phyloP scores from a whole-genome alignment of 2,113 vertebrate genomes.

The Coreoperca whiteheadi region DNA sequence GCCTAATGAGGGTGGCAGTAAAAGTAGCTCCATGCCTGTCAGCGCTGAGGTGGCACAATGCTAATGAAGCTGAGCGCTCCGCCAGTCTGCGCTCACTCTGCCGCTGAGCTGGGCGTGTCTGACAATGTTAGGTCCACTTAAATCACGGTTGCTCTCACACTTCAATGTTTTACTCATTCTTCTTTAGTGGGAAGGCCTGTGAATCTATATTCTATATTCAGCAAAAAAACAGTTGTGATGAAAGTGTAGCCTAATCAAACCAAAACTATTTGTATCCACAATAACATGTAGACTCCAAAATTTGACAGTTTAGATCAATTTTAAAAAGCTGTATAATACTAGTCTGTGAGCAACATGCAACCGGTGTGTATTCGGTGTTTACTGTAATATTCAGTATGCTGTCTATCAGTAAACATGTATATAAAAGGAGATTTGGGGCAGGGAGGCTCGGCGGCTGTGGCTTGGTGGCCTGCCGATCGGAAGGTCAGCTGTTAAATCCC shows the following conservation, averaged over 20 bases:
- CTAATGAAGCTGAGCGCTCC: slow-evolving; percentile 53
- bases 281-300: not conserved
- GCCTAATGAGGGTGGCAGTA: slow-evolving; percentile 72
- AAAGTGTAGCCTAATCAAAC: not conserved
- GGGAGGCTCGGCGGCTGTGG: too few relatives aligned
- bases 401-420: too few relatives aligned
- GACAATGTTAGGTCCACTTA: not conserved
- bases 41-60: slow-evolving; percentile 76
- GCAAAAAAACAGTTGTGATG: not conserved
- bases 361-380: too few relatives aligned
- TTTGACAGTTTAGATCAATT: not conserved
- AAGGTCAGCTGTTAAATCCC: too few relatives aligned
- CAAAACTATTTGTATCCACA: not conserved
- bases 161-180: not conserved
- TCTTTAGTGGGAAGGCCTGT: not conserved
- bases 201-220: not conserved
- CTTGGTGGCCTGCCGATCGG: too few relatives aligned
- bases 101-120: slow-evolving; percentile 13
- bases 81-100: slow-evolving; percentile 19
- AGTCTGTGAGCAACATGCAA: too few relatives aligned
- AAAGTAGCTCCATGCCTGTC: slow-evolving; percentile 73
- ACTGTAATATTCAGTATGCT: too few relatives aligned
- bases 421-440: too few relatives aligned
- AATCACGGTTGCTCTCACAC: slow-evolving; percentile 16
- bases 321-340: not conserved